Evolutionary conservation across 2,797 vertebrate species (phyloP), one percentile per base, ranked within the genome.

Genomic region (Acanthurus tractus): DNA sequence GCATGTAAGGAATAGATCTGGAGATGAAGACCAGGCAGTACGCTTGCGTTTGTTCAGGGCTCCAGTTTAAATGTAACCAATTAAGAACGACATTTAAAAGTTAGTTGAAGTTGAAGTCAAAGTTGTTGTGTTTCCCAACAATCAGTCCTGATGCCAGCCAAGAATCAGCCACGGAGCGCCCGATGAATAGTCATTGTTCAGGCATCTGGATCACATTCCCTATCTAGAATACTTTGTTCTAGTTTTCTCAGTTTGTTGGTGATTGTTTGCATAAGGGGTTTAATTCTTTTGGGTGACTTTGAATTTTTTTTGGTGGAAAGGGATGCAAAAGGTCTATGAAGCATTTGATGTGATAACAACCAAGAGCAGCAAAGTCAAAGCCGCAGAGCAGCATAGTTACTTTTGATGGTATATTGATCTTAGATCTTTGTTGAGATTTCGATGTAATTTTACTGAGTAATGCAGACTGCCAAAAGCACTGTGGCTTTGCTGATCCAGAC

Each of bases 121-220:
- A 72, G 45, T 63, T 46, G 58, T 17, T 59, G n/a, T 63, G 68
- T 73, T 57, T 46, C 15, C 42, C 20, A 42, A 38, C 38, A 50
- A n/a, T 56, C 2, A 1, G 45, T 55, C 18, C 59, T 70, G 53
- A 71, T 76, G 61, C 40, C 54, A 76, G 49, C 25, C 72, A 81
- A 54, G 29, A 84, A 59, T 79, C 48, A 52, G 61, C 11, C 50
- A 54, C 36, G 48, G 49, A 58, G 40, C n/a, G 17, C 54, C 63
- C 46, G 68, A 22, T 10, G 4, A 72, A 70, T 36, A 65, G 14
- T 64, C 18, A 64, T 66, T 81, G 54, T 63, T 50, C 10, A 22
- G 38, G 54, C 74, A 83, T 86, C 77, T 86, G 66, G 77, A 74
- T 65, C n/a, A 8, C n/a, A 83, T 87, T 87, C 46, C 8, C 20